Conservation (phyloP, 2,113 vertebrate species). For the Verasper variegatus region DNA sequence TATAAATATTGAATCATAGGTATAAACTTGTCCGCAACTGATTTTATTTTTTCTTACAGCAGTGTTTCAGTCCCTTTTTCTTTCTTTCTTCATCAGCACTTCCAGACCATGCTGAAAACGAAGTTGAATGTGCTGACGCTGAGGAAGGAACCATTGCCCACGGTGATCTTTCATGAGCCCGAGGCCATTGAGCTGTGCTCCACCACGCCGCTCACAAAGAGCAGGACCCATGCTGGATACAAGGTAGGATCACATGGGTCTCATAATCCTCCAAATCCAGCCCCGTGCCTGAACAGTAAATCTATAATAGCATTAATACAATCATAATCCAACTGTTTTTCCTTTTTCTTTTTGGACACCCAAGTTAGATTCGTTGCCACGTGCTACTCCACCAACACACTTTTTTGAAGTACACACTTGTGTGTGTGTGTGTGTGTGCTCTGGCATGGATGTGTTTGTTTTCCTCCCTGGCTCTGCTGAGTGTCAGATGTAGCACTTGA, state of each 20-base stretch:
- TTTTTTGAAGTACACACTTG: background rate
- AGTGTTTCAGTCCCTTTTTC: background rate
- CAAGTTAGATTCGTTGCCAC: constrained; percentile 29
- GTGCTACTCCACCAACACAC: background rate
- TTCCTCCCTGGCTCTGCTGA: constrained; percentile 28
- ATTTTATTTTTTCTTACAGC: constrained; percentile 25
- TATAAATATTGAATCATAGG: background rate
- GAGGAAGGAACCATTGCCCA: constrained; percentile 94
- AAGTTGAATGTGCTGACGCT: constrained; percentile 97
- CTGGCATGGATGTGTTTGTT: constrained; percentile 40
- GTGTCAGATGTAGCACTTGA: constrained; percentile 47
- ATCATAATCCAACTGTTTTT: constrained; percentile 57
- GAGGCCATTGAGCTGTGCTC: constrained; percentile 98
- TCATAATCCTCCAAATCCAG: constrained; percentile 55
- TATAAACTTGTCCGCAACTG: background rate
- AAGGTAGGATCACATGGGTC: constrained; percentile 86
- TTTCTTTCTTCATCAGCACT: constrained; percentile 86
- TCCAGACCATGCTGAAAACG: constrained; percentile 99
- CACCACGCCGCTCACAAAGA: constrained; percentile 91
- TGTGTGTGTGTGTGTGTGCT: background rate
- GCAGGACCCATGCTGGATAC: constrained; percentile 89
- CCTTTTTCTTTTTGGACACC: constrained; percentile 21
- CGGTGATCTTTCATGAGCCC: constrained; percentile 97
- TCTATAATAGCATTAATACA: constrained; percentile 60
- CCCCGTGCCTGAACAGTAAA: constrained; percentile 37